Base-by-base conservation (phyloP, 2,113 vertebrate species). In the Hydrolagus affinis region DNA sequence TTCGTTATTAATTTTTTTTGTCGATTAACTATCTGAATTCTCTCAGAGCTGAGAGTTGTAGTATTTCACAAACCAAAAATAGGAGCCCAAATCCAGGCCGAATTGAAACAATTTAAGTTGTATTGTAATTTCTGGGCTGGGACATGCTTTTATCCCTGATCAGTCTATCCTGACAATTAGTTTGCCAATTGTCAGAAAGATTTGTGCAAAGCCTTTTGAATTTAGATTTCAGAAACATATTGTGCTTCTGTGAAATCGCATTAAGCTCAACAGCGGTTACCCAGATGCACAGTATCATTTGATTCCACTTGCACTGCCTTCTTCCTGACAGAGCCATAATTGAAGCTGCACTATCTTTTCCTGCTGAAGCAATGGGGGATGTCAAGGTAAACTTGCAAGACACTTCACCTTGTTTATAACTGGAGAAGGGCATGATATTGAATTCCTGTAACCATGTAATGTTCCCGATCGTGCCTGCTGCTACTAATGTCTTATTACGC, bases 121-220 rank as follows among this genome's bases (percentile, higher is more conserved):
- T 1, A 44, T 44, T 44, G 44, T 44, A 44, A 44, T 44, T 44
- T 44, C 44, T 44, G 44, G 6, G 44, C 44, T 44, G 44, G 44
- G 44, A 44, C 44, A 6, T 44, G 44, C 44, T 28, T 72, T 28
- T 72, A 72, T 72, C 14, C 25, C 70, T 72, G 23, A 72, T 28
- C 70, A 23, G 23, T 72, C 28, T 25, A 72, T 23, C 28, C 28
- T 30, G n/a, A 23, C 28, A 72, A 28, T 12, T 72, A 14, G 23
- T 72, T 72, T 25, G 8, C 14, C 70, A 72, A 72, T 23, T 25
- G 9, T 23, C 70, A 72, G 25, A 72, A 72, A 25, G 70, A 72
- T 72, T 72, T 72, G 44, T 25, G 14, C n/a, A 72, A 72, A 72
- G 70, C 70, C 70, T 28, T 72, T 72, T 72, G 70, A 72, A 28